Evolutionary conservation across 1,140 invertebrate species (phyloP), one percentile per base, ranked within the genome.

Genomic region (Gonatopus flavifemur): DNA sequence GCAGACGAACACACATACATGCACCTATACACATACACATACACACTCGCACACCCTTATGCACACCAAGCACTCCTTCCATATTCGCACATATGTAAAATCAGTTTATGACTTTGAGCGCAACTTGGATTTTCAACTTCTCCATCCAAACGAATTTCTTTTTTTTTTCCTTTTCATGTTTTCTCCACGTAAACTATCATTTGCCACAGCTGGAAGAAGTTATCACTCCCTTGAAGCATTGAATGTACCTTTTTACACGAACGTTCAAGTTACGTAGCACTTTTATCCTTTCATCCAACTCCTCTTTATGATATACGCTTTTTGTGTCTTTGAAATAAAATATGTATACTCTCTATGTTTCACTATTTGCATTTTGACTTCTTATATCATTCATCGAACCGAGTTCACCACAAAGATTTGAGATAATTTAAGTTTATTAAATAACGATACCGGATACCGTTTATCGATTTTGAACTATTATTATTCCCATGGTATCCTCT

Each of bases 121-220:
- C 43, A 53, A 51, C 38, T n/a, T n/a, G n/a, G n/a, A 44, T 53
- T 56, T 57, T 54, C 47, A 49, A 62, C n/a, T n/a, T n/a, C n/a
- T n/a, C n/a, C n/a, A n/a, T n/a, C n/a, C n/a, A 59, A 64, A 50
- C 18, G 40, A 46, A 46, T 53, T 53, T 40, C 30, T 32, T 41
- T 41, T 45, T 49, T 50, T 16, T 37, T 22, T 44, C 12, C 45
- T 51, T 55, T 49, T 57, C 38, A 47, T 44, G 32, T 22, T 49
- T 48, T 35, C 38, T 57, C 13, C 25, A 43, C 48, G 25, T 59
- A 59, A 48, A 37, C 22, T 49, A 55, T 52, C 42, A 47, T 48
- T 37, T 49, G 48, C 47, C 48, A 55, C 41, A 35, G 43, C 16
- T 62, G 60, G 59, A 62, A 62, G 57, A 62, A 62, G 24, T 54